Conservation (phyloP, 2,888 invertebrate species). For the Podabrus alpinus region DNA sequence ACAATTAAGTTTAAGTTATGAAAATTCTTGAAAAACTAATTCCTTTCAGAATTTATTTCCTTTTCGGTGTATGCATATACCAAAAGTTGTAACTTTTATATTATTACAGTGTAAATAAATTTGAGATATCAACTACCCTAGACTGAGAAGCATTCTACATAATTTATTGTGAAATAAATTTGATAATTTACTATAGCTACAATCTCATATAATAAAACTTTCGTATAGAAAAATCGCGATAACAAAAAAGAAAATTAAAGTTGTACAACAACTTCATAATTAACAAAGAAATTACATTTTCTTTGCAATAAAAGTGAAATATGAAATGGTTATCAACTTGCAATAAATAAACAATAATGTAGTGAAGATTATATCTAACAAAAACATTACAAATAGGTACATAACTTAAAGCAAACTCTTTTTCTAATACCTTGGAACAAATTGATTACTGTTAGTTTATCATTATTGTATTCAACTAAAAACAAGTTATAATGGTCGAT, state of each 20-base stretch:
- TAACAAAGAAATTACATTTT: neutral
- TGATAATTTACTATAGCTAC: neutral
- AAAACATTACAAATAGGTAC: neutral
- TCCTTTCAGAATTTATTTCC: too few relatives aligned
- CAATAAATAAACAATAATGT: neutral
- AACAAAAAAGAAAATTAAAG: neutral
- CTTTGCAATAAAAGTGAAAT: neutral
- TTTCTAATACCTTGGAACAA: neutral
- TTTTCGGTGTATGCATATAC: neutral
- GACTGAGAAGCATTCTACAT: neutral
- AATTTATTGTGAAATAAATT: neutral
- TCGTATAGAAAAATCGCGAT: neutral
- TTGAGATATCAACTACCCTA: neutral
- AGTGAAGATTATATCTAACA: neutral
- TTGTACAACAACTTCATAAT: neutral
- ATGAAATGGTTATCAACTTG: neutral
- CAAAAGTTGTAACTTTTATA: neutral
- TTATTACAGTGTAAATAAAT: neutral
- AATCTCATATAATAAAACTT: neutral
- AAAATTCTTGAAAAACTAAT: too few relatives aligned
- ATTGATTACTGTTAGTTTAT: neutral
- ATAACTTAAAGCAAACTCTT: neutral
- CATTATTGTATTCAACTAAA: neutral
- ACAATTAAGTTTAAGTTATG: too few relatives aligned
- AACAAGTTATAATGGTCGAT: neutral